Evolutionary conservation across 2,888 invertebrate genomes (phyloP).

Genomic region (Machimus atricapillus): DNA sequence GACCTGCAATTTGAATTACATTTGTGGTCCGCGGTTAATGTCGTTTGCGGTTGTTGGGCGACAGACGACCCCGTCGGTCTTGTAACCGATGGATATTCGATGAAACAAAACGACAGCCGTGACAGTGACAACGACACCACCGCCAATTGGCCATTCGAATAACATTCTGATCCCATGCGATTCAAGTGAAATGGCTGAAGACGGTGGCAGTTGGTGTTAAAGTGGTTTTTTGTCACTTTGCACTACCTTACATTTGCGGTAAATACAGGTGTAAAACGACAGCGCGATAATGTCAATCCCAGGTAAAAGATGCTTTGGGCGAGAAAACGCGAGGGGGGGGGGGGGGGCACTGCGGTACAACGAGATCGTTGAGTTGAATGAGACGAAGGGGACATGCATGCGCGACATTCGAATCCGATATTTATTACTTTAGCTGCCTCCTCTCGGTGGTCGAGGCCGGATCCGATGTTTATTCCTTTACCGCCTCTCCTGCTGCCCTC

Average conservation of each 20-base stretch:
- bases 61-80: not conserved
- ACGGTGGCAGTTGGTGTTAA: not conserved
- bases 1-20: not conserved
- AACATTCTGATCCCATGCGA: not conserved
- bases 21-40: not conserved
- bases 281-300: not conserved
- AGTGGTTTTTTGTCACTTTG: not conserved
- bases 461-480: not conserved
- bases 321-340: not conserved
- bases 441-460: not conserved
- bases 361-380: not conserved
- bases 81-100: not conserved
- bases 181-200: not conserved
- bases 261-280: constrained; percentile 19
- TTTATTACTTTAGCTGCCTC: not conserved
- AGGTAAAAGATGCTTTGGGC: not conserved
- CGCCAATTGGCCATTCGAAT: not conserved
- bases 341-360: not conserved
- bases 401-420: not conserved
- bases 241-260: not conserved
- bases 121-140: not conserved
- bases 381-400: not conserved
- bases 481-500: not conserved
- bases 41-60: not conserved
- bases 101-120: not conserved